Conservation (phyloP, 2,888 invertebrate species). For the Stenodema calcarata region DNA sequence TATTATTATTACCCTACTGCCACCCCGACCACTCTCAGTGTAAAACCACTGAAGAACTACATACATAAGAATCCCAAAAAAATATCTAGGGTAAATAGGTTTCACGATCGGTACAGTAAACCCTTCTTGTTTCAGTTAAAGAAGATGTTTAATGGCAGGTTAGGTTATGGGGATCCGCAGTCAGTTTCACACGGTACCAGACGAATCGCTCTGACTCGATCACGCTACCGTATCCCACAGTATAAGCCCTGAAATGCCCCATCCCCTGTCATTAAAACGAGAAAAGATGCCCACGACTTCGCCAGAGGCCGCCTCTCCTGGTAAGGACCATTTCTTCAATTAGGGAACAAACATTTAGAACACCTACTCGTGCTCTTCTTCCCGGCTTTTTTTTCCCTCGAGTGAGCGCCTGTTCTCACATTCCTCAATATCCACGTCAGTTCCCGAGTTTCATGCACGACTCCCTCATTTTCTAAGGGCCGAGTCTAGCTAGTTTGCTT, state of each 20-base stretch:
- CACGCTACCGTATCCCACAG: constrained; percentile 14
- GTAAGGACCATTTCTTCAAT: constrained; percentile 20
- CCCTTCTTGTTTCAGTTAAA: background rate
- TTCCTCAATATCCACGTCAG: constrained; percentile 27
- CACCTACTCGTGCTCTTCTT: constrained; percentile 18
- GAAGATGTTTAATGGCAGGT: constrained; percentile 5
- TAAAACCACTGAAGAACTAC: no score
- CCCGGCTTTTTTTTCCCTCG: background rate
- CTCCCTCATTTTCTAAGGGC: constrained; percentile 34
- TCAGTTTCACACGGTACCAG: constrained; percentile 1
- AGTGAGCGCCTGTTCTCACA: constrained; percentile 29
- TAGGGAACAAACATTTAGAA: constrained; percentile 27
- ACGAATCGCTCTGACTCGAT: constrained; percentile 5
- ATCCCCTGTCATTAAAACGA: background rate
- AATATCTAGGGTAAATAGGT: background rate
- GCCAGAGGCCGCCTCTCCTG: background rate
- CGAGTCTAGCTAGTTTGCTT: background rate
- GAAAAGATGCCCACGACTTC: constrained; percentile 13
- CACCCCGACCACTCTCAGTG: no score
- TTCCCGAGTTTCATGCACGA: constrained; percentile 23
- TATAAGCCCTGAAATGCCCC: background rate
- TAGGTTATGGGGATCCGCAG: background rate
- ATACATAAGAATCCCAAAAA: background rate
- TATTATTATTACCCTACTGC: no score
- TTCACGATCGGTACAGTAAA: background rate